These are phyloP conservation scores for Urophycis tenuis DNA, from an alignment of 2,797 vertebrate species.

Conservation along the genomic window DNA sequence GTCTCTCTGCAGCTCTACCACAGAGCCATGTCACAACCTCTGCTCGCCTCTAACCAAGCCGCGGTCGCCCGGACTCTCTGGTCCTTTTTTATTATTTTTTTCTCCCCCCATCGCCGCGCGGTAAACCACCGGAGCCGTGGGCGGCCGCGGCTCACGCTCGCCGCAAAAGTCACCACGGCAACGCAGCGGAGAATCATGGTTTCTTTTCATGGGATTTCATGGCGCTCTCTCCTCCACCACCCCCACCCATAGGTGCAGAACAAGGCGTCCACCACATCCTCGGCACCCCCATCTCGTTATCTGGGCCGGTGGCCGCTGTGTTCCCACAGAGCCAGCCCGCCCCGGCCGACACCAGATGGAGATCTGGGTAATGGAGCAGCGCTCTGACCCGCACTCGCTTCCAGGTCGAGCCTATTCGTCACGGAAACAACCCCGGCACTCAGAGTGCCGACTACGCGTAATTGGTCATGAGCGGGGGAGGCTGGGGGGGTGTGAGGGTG, in stretches of 20 bases:
- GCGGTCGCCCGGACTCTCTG: not conserved
- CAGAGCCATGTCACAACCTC: not conserved
- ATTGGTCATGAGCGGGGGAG: conserved; percentile 26
- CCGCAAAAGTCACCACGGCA: not conserved
- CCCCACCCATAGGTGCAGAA: not conserved
- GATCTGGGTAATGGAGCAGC: conserved; percentile 42
- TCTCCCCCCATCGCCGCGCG: not conserved
- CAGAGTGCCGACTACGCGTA: conserved; percentile 22
- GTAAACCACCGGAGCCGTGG: not conserved
- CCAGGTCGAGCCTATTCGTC: conserved; percentile 42
- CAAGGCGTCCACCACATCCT: not conserved
- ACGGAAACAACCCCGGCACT: conserved; percentile 32
- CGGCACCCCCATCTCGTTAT: not conserved
- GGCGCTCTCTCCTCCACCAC: not conserved
- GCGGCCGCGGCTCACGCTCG: not conserved
- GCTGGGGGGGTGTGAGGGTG: too few species aligned
- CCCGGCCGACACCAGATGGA: conserved; percentile 35
- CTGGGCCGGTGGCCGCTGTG: not conserved
- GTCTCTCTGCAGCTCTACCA: conserved; percentile 25
- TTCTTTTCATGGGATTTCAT: too few species aligned
- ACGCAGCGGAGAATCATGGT: not conserved
- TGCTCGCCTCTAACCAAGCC: conserved; percentile 21
- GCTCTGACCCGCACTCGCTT: conserved; percentile 29
- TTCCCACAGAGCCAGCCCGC: conserved; percentile 3
- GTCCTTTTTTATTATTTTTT: not conserved